Conservation (phyloP, 2,888 invertebrate species). For the Pterostichus niger region DNA sequence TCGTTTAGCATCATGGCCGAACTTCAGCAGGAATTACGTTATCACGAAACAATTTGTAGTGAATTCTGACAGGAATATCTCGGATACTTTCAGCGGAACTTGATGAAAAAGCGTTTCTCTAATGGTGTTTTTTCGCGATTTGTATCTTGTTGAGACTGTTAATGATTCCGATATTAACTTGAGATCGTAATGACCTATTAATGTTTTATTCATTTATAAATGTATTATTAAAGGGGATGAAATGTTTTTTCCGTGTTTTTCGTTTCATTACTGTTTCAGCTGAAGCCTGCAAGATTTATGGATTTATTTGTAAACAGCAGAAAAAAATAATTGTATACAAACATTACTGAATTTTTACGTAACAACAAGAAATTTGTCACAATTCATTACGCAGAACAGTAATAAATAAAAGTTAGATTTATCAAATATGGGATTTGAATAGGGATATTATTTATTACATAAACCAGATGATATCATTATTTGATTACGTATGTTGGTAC, state of each 20-base stretch:
- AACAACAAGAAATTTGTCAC: too few species aligned
- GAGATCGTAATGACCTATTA: slow-evolving; percentile 45
- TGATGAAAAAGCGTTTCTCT: slow-evolving; percentile 28
- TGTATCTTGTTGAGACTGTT: slow-evolving; percentile 40
- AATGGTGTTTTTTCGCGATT: slow-evolving; percentile 40
- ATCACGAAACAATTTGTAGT: slow-evolving; percentile 63
- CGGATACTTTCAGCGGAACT: slow-evolving; percentile 9
- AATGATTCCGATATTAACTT: slow-evolving; percentile 40
- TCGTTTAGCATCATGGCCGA: slow-evolving; percentile 62
- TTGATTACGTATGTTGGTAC: too few species aligned
- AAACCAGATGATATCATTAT: too few species aligned
- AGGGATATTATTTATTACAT: too few species aligned
- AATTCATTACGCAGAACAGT: too few species aligned
- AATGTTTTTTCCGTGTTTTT: slow-evolving; percentile 4
- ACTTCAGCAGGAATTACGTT: slow-evolving; percentile 54
- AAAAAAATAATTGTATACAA: too few species aligned
- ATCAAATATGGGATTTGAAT: too few species aligned
- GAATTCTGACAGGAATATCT: slow-evolving; percentile 59
- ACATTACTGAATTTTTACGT: too few species aligned
- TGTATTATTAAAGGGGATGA: slow-evolving; percentile 24
- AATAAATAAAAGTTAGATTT: too few species aligned
- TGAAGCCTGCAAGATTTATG: background rate
- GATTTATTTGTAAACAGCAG: background rate
- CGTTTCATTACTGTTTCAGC: background rate
- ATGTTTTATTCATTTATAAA: slow-evolving; percentile 41